Conservation (phyloP, 1,140 invertebrate species). For the Magallana ariakensis region DNA sequence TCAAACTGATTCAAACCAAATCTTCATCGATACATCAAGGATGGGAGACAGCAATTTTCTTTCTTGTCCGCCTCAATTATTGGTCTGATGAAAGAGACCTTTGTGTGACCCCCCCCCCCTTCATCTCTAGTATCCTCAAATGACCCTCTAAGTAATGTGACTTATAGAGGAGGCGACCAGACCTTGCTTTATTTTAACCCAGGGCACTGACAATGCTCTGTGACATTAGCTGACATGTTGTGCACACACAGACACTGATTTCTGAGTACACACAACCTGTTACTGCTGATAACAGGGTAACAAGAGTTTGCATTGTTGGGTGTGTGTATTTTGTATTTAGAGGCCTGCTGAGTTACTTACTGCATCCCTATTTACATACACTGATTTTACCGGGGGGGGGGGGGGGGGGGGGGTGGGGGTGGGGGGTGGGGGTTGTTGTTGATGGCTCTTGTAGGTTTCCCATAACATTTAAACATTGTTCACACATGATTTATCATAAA, state of each 20-base stretch:
- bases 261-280: conserved; percentile 2
- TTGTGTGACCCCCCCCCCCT: not conserved
- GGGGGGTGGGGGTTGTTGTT: too few species aligned
- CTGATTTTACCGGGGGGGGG: too few species aligned
- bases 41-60: conserved; percentile 33
- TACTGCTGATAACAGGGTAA: not conserved
- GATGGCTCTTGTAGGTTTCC: too few species aligned
- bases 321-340: not conserved
- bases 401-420: too few species aligned
- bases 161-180: not conserved
- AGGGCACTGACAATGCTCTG: not conserved
- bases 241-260: too few species aligned
- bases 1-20: not conserved
- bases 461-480: too few species aligned
- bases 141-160: conserved; percentile 9
- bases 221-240: too few species aligned
- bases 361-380: not conserved
- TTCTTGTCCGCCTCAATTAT: not conserved
- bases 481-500: too few species aligned
- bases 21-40: not conserved
- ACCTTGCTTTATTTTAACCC: not conserved
- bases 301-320: not conserved
- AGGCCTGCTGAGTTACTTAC: conserved; percentile 24
- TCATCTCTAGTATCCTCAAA: not conserved
- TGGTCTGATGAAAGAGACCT: not conserved